phyloP scores from a whole-genome alignment of 2,888 invertebrate species.

The Eumerus sabulonum region DNA sequence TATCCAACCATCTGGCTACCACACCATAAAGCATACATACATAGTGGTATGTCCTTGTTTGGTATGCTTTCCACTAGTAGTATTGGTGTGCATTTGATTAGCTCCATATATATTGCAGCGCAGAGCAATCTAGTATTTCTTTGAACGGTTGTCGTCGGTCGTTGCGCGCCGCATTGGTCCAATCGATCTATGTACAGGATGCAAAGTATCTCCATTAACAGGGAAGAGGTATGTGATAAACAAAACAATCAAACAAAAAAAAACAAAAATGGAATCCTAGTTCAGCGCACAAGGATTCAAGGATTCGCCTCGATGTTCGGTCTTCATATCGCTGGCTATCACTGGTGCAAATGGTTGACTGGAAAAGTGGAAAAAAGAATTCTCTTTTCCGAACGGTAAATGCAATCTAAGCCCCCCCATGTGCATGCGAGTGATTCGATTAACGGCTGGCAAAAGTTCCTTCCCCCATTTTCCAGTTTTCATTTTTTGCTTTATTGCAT shows the following conservation, averaged over 20 bases:
- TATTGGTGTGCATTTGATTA: conserved; percentile 54
- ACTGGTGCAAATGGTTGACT: conserved; percentile 3
- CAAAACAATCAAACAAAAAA: too few species aligned
- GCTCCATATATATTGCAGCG: conserved; percentile 62
- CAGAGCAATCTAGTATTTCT: conserved; percentile 17
- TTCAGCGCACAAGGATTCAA: conserved; percentile 25
- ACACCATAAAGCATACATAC: neutral
- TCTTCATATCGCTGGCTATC: conserved; percentile 34
- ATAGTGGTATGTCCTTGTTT: conserved; percentile 30
- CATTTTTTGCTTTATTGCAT: neutral
- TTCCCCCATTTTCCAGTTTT: conserved; percentile 19
- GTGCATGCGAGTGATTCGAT: conserved; percentile 67
- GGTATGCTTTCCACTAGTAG: neutral
- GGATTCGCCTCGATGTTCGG: conserved; percentile 4
- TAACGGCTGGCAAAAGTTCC: conserved; percentile 34
- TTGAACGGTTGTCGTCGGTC: neutral
- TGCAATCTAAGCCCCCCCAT: conserved; percentile 62
- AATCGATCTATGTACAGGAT: conserved; percentile 50
- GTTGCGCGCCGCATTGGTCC: conserved; percentile 52
- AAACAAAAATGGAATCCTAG: conserved; percentile 15
- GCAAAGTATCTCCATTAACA: conserved; percentile 44
- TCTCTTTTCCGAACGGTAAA: conserved; percentile 47
- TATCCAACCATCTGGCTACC: conserved; percentile 24
- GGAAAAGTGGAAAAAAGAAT: conserved; percentile 14
- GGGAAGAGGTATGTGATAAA: conserved; percentile 33